Evolutionary conservation across 2,888 invertebrate genomes (phyloP), one percentile per base, ranked within the genome.

Genomic region (Ariolimax columbianus): DNA sequence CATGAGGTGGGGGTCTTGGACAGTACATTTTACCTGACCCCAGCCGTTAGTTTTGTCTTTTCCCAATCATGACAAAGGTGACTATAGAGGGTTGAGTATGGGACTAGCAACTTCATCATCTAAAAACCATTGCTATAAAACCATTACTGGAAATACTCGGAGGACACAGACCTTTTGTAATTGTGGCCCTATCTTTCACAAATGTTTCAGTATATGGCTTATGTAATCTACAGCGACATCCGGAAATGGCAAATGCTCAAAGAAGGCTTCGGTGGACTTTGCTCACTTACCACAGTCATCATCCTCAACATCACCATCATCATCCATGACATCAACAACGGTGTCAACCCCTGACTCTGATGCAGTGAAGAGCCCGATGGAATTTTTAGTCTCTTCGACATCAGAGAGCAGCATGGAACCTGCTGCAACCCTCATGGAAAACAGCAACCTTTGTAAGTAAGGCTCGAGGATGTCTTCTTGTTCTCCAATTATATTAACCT

Each of bases 401-500:
- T 78, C 78, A 6, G 84, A 83, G 83, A 83, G 77, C 33, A 66
- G 83, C 23, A 38, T 77, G 36, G 85, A 85, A 75, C 75, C 81
- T 23, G 66, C 73, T 23, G 75, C 81, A 14, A 77, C 85, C 2
- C 81, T 85, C 51, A 85, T 85, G 85, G 85, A 85, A 63, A 85
- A 81, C 77, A 85, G 40, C 33, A 85, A 85, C 66, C 77, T 85
- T 26, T 43, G 85, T 85, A 51, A 66, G 80, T 84, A 36, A 26
- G n/a, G n/a, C n/a, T n/a, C n/a, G n/a, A n/a, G n/a, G n/a, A n/a
- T n/a, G n/a, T n/a, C n/a, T n/a, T n/a, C n/a, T n/a, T n/a, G n/a
- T n/a, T n/a, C n/a, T n/a, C n/a, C n/a, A n/a, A n/a, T n/a, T n/a
- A n/a, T n/a, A n/a, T n/a, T n/a, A n/a, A n/a, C n/a, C n/a, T n/a